Evolutionary conservation across 2,888 invertebrate genomes (phyloP).

Genomic region (Homarus gammarus): DNA sequence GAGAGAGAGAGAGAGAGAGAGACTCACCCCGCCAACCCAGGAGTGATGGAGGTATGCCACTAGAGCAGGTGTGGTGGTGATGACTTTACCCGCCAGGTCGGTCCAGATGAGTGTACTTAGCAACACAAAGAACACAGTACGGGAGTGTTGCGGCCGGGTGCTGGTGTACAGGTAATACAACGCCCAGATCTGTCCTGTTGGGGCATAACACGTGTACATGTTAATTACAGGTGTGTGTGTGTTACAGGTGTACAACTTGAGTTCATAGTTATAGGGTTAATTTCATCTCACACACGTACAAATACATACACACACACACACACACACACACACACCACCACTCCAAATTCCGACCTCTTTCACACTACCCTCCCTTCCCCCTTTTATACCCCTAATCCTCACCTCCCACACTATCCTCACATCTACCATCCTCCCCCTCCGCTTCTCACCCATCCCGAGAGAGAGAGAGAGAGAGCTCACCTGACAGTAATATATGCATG

Average conservation of each 20-base stretch:
- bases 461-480: too few relatives aligned
- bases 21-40: slow-evolving; percentile 78
- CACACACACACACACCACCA: too few relatives aligned
- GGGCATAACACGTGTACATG: slow-evolving; percentile 69
- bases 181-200: slow-evolving; percentile 79
- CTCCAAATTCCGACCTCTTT: too few relatives aligned
- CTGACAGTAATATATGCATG: too few relatives aligned
- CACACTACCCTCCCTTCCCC: too few relatives aligned
- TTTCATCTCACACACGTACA: too few relatives aligned
- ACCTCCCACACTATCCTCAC: too few relatives aligned
- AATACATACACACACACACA: too few relatives aligned
- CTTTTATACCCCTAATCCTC: too few relatives aligned
- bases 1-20: not conserved
- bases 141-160: slow-evolving; percentile 77
- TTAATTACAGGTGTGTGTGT: not conserved
- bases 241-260: not conserved
- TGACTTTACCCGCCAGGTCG: slow-evolving; percentile 79
- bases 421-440: too few relatives aligned
- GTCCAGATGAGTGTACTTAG: slow-evolving; percentile 79
- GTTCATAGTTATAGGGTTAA: too few relatives aligned
- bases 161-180: slow-evolving; percentile 78
- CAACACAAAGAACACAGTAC: slow-evolving; percentile 79
- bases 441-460: too few relatives aligned
- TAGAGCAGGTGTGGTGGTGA: slow-evolving; percentile 78
- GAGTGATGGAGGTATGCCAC: slow-evolving; percentile 78